Evolutionary conservation across 2,113 vertebrate species (phyloP), one percentile per base, ranked within the genome.

Genomic region (Junco hyemalis): DNA sequence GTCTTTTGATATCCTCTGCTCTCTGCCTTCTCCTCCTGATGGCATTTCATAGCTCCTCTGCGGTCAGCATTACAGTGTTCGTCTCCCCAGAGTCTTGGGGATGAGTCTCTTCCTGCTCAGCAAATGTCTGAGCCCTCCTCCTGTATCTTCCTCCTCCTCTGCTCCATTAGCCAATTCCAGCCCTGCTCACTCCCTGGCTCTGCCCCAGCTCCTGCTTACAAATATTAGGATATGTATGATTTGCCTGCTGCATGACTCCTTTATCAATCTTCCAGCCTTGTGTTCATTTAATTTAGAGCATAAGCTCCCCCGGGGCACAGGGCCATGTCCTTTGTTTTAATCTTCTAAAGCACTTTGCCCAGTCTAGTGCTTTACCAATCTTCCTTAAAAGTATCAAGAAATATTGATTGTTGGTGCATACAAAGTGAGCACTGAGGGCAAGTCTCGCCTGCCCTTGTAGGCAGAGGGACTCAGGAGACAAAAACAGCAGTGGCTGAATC

Each of bases 311-410:
- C 0, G 0, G 57, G 81, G 73, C 84, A 82, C 42, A 15, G 78
- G 91, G 86, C 77, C 89, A 54, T 72, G 78, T 95, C 84, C 83
- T 95, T 92, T 95, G 91, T 95, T 94, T 94, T 94, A 95, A 96
- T 96, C 68, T 95, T 93, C 79, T 92, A 80, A 93, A 96, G 79
- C 85, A 80, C 82, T 90, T 82, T 70, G 54, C 82, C 85, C 63
- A 42, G 23, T 66, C 71, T 65, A 63, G 59, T 60, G 47, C 64
- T 88, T 93, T 92, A 85, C 84, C 87, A 94, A 69, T 82, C 84
- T 91, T 95, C 70, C 73, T 72, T 94, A 90, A 92, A 95, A 92
- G 78, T 90, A 91, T 91, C 50, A 65, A 76, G 74, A 42, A 61
- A 42, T 92, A 89, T 91, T 89, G 69, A 92, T 96, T 6, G 5